A percentile compares a stretch with the other conserved stretches of the same genome.
phyloP scores from a whole-genome alignment of 2,113 vertebrate genomes.

The Cochlearius cochlearius region DNA sequence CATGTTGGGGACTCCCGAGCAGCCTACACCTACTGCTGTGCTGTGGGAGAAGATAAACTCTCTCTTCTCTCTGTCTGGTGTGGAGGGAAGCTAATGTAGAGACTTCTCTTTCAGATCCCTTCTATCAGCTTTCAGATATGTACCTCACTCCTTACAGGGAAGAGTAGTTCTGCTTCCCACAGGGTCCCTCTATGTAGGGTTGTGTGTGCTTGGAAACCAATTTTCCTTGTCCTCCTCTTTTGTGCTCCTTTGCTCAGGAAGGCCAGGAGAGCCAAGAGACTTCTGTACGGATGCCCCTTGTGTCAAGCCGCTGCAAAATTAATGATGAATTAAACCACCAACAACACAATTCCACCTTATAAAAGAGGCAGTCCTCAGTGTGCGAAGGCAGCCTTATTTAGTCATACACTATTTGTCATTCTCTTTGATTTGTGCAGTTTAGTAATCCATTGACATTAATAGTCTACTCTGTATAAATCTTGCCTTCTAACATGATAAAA shows the following conservation, averaged over 20 bases:
- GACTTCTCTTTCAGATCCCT: not conserved
- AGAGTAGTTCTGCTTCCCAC: not conserved
- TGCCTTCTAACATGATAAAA: not conserved
- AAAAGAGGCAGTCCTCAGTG: not conserved
- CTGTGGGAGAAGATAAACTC: not conserved
- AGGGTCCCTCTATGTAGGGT: accelerated
- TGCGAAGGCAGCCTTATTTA: not conserved
- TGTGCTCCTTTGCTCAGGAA: not conserved
- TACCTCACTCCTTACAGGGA: not conserved
- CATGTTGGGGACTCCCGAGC: not conserved
- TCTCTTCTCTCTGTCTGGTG: not conserved
- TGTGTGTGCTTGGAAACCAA: not conserved
- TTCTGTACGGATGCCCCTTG: accelerated
- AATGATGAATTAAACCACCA: not conserved
- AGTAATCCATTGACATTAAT: not conserved
- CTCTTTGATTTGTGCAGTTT: not conserved
- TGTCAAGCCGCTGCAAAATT: not conserved
- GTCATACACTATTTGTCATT: not conserved
- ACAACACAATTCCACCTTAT: not conserved
- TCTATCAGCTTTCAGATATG: not conserved
- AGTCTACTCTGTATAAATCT: not conserved
- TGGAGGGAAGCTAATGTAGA: not conserved
- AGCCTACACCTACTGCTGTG: not conserved
- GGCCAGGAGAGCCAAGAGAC: not conserved
- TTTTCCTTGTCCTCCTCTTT: not conserved